Conservation (phyloP, 2,113 vertebrate species). For the Astatoreochromis straeleni region DNA sequence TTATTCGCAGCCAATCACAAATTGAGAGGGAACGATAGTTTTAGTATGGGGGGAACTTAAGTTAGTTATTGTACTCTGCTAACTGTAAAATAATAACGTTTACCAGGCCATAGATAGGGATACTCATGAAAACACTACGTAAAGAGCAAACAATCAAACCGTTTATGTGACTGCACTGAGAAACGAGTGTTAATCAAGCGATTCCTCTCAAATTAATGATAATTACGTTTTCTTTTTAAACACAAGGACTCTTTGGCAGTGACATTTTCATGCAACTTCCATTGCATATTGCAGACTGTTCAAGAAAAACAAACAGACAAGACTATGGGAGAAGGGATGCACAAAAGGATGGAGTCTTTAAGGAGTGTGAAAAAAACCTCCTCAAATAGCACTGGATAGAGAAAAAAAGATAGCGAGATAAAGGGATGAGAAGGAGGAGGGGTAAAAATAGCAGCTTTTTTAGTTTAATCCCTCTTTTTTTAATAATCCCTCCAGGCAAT, state of each 20-base stretch:
- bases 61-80: background rate
- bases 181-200: background rate
- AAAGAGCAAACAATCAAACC: background rate
- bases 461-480: constrained; percentile 33
- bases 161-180: background rate
- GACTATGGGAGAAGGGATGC: background rate
- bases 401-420: constrained; percentile 21
- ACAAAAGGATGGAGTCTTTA: background rate
- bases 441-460: constrained; percentile 57
- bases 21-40: background rate
- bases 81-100: background rate
- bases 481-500: constrained; percentile 35
- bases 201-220: background rate
- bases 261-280: constrained; percentile 1
- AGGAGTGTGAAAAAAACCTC: constrained; percentile 15
- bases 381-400: constrained; percentile 24
- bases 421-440: constrained; percentile 5
- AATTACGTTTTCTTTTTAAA: background rate
- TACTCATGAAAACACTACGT: background rate
- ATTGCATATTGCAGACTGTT: constrained; percentile 46
- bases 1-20: constrained; percentile 40
- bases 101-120: background rate
- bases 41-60: constrained; percentile 9
- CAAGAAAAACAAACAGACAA: background rate
- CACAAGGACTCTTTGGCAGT: constrained; percentile 17